Evolutionary conservation across 2,113 vertebrate species (phyloP).

Genomic region (Paralichthys olivaceus): DNA sequence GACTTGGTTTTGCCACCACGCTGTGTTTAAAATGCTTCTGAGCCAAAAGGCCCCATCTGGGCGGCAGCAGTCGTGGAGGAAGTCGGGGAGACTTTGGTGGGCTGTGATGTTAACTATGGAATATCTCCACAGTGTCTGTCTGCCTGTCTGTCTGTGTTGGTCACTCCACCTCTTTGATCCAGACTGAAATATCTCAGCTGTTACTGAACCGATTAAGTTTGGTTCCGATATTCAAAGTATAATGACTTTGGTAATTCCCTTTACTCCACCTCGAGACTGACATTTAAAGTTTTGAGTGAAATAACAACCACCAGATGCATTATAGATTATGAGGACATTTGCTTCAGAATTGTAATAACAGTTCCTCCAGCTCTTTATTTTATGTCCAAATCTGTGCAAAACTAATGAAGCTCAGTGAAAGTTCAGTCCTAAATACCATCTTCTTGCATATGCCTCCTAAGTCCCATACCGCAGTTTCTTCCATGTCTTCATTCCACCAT

Average conservation of each 20-base stretch:
- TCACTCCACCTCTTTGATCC: constrained; percentile 13
- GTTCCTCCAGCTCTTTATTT: too few relatives aligned
- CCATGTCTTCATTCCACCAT: not conserved
- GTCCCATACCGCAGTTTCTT: too few relatives aligned
- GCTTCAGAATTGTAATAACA: too few relatives aligned
- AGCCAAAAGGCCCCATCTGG: constrained; percentile 62
- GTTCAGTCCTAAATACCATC: too few relatives aligned
- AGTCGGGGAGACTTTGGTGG: constrained; percentile 57
- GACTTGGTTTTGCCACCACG: constrained; percentile 42
- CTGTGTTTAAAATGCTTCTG: constrained; percentile 59
- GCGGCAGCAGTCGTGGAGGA: constrained; percentile 66
- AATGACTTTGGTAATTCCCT: too few relatives aligned
- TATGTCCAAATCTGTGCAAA: too few relatives aligned
- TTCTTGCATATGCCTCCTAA: too few relatives aligned
- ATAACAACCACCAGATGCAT: too few relatives aligned
- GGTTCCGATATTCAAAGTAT: not conserved
- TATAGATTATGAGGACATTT: too few relatives aligned
- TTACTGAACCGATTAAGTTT: not conserved
- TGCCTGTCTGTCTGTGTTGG: constrained; percentile 31
- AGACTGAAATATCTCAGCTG: not conserved
- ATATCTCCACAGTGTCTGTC: constrained; percentile 17
- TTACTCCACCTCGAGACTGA: too few relatives aligned
- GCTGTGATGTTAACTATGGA: constrained; percentile 40
- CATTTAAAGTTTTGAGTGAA: too few relatives aligned
- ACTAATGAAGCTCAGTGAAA: not conserved